phyloP scores from a whole-genome alignment of 2,888 invertebrate genomes.

The Chalcosyrphus nemorum region DNA sequence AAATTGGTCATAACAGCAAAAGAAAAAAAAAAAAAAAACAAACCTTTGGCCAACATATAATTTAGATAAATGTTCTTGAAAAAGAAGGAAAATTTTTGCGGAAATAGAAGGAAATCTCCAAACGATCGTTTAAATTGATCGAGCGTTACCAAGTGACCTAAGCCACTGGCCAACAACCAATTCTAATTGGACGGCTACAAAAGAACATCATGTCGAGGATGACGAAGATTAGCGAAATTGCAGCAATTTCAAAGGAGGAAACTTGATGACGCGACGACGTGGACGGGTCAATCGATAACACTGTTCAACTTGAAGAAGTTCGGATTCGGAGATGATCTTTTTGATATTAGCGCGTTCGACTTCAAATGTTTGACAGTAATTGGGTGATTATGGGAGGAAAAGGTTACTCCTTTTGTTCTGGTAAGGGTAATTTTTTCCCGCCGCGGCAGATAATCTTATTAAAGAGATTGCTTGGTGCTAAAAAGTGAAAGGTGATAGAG shows the following conservation, averaged over 20 bases:
- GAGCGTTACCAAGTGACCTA: conserved; percentile 63
- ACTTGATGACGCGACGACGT: conserved; percentile 14
- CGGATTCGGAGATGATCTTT: conserved; percentile 65
- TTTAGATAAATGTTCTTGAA: conserved; percentile 62
- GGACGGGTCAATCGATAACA: conserved; percentile 65
- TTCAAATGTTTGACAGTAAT: conserved; percentile 63
- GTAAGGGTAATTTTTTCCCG: conserved; percentile 30
- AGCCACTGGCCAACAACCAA: conserved; percentile 52
- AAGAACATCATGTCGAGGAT: conserved; percentile 23
- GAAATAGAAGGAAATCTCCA: conserved; percentile 56
- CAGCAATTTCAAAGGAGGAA: conserved; percentile 57
- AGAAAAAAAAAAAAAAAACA: conserved; percentile 15
- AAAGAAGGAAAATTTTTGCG: conserved; percentile 51
- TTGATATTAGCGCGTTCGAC: conserved; percentile 13
- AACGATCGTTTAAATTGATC: conserved; percentile 68
- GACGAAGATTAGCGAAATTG: conserved; percentile 71
- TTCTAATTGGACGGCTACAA: conserved; percentile 55
- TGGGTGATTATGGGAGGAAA: conserved; percentile 49
- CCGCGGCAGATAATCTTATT: conserved; percentile 25
- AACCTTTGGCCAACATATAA: conserved; percentile 56
- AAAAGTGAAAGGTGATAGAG: too few relatives aligned
- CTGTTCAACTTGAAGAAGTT: too few relatives aligned
- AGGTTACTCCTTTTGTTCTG: background rate
- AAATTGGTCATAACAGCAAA: conserved; percentile 20
- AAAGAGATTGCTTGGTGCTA: background rate